These are phyloP conservation scores for Scaptomyza graminum DNA, from an alignment of 1,140 invertebrate species.

Conservation along the genomic window DNA sequence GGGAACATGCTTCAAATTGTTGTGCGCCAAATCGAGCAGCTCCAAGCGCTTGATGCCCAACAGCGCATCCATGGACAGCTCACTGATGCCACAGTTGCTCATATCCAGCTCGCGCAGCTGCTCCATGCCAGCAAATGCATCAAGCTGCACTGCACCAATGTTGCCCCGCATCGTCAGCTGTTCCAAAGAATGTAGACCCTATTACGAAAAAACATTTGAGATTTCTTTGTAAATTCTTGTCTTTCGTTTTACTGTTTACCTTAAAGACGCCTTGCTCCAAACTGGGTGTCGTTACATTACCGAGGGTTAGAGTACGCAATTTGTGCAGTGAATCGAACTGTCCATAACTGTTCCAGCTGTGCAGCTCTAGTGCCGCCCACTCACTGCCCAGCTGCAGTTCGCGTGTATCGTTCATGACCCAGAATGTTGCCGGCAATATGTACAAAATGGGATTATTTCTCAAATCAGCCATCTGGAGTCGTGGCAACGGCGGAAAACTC, in stretches of 20 bases:
- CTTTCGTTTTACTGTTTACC: constrained; percentile 21
- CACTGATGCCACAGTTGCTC: constrained; percentile 86
- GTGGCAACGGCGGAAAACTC: constrained; percentile 89
- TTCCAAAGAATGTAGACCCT: constrained; percentile 78
- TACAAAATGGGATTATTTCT: constrained; percentile 87
- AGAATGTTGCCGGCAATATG: constrained; percentile 89
- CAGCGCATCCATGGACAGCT: constrained; percentile 89
- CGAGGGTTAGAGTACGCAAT: constrained; percentile 85
- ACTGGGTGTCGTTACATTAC: constrained; percentile 85
- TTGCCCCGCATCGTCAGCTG: constrained; percentile 84
- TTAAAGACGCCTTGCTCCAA: constrained; percentile 87
- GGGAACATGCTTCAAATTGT: constrained; percentile 86
- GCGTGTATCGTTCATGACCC: constrained; percentile 88
- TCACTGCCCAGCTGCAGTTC: constrained; percentile 86
- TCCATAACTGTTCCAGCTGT: constrained; percentile 84
- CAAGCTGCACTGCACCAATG: constrained; percentile 87
- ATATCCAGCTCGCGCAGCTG: constrained; percentile 86
- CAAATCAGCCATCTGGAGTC: constrained; percentile 86
- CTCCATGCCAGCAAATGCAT: constrained; percentile 87
- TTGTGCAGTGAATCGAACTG: constrained; percentile 87
- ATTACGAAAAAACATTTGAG: background rate
- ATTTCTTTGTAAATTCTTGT: too few species aligned
- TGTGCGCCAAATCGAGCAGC: constrained; percentile 87
- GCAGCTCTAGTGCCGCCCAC: constrained; percentile 85
- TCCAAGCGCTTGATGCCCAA: constrained; percentile 86